Percentiles rank a stretch among this genome's conserved stretches.
phyloP scores from a whole-genome alignment of 2,797 vertebrate genomes.

The Cyprinella venusta region DNA sequence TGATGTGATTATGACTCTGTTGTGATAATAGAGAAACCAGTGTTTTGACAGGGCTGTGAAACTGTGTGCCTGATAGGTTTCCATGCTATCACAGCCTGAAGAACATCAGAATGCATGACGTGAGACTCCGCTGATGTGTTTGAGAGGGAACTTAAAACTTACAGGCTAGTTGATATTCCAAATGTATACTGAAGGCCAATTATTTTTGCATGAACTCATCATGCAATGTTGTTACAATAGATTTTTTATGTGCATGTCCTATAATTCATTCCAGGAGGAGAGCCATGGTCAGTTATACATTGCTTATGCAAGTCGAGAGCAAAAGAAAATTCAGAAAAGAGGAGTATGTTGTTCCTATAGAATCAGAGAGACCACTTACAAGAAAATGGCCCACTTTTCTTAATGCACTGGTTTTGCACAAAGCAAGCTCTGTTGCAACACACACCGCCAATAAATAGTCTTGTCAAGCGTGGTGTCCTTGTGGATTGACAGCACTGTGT shows the following conservation, averaged over 20 bases:
- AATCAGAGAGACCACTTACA: conserved; percentile 14
- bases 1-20: conserved; percentile 52
- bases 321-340: background rate
- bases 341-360: background rate
- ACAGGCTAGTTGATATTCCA: conserved; percentile 15
- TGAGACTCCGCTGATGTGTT: background rate
- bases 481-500: conserved; percentile 28
- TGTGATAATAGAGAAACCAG: conserved; percentile 43
- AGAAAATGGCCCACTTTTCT: conserved; percentile 29
- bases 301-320: conserved; percentile 11
- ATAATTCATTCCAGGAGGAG: background rate
- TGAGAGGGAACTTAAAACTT: conserved; percentile 18
- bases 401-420: conserved; percentile 23
- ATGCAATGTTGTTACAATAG: background rate
- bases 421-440: conserved; percentile 6
- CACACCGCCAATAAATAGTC: conserved; percentile 19
- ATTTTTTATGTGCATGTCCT: background rate
- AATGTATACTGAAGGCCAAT: background rate
- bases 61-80: conserved; percentile 42
- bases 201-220: conserved; percentile 6
- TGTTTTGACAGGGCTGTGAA: conserved; percentile 45
- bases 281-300: conserved; percentile 2
- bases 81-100: conserved; percentile 25
- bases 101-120: background rate
- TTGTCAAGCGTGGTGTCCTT: conserved; percentile 25